Percentiles rank a stretch among this genome's conserved stretches.
Evolutionary conservation across 2,113 vertebrate genomes (phyloP).

Genomic region (Alexandromys fortis): DNA sequence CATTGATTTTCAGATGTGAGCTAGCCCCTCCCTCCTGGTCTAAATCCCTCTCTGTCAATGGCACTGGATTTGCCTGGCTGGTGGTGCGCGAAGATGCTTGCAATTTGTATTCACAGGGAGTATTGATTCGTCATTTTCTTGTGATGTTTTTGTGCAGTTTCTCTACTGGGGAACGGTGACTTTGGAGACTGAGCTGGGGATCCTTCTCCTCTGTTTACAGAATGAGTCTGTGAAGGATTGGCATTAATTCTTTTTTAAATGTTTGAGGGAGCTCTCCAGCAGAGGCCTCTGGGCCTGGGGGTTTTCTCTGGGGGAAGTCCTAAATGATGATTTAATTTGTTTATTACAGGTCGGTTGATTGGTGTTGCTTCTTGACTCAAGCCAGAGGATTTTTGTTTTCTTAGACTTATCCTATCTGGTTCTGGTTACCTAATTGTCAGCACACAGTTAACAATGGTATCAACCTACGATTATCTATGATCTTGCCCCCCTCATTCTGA

Average conservation of each 20-base stretch:
- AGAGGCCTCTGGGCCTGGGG: background rate
- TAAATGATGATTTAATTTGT: background rate
- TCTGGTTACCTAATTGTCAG: background rate
- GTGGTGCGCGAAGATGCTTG: background rate
- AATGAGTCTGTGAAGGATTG: background rate
- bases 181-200: background rate
- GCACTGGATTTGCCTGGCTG: background rate
- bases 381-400: background rate
- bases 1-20: background rate
- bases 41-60: background rate
- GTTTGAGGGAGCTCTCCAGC: background rate
- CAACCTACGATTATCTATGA: no score
- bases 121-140: background rate
- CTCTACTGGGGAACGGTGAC: background rate
- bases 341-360: no score
- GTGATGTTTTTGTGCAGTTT: background rate
- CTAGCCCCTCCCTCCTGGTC: background rate
- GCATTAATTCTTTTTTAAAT: background rate
- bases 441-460: accelerated
- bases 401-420: background rate
- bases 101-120: background rate
- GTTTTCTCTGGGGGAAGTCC: background rate
- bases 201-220: background rate
- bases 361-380: background rate
- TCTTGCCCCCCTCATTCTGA: background rate